Evolutionary conservation across 2,797 vertebrate species (phyloP), one percentile per base, ranked within the genome.

Genomic region (Loriculus beryllinus): DNA sequence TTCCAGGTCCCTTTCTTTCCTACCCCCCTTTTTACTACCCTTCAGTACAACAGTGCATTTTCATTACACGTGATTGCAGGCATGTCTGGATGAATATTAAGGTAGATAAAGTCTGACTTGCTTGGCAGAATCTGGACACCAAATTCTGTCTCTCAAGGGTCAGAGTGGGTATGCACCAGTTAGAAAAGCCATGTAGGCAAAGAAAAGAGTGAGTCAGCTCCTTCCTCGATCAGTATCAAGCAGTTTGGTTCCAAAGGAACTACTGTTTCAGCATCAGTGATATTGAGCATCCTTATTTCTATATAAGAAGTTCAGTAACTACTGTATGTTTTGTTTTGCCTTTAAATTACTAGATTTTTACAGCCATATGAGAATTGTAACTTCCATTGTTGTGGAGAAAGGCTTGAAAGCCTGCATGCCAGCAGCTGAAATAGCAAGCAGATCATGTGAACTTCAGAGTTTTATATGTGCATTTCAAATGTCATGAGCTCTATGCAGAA

Each of bases 1-100:
- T 80, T 45, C 39, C 59, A 28, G 3, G 3, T 80, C 28, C 22
- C 31, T 69, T 69, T 82, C 29, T 31, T 54, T 78, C 43, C 39
- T 74, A 3, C 26, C 60, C 14, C 17, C 6, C 11, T 72, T 20
- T 86, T 42, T 1, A 0, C 5, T 6, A 3, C 7, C 0, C 15
- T 80, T 82, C 54, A 79, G n/a, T 47, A 47, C n/a, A 63, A 3
- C 1, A 45, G 22, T 45, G 45, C 10, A 1, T 85, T 91, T 91
- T 77, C 35, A 35, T 74, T 56, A 21, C 35, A 20, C 15, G 2
- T 48, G 23, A 51, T 22, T 84, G 49, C 49, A 87, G 59, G 14
- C 28, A 6, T n/a, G 15, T 75, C 64, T 88, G 62, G 51, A 28
- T 84, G 33, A 80, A 45, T 57, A 25, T 56, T 84, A 70, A 60